These are phyloP conservation scores for Podarcis muralis DNA, from an alignment of 2,113 vertebrate genomes.

Conservation along the genomic window DNA sequence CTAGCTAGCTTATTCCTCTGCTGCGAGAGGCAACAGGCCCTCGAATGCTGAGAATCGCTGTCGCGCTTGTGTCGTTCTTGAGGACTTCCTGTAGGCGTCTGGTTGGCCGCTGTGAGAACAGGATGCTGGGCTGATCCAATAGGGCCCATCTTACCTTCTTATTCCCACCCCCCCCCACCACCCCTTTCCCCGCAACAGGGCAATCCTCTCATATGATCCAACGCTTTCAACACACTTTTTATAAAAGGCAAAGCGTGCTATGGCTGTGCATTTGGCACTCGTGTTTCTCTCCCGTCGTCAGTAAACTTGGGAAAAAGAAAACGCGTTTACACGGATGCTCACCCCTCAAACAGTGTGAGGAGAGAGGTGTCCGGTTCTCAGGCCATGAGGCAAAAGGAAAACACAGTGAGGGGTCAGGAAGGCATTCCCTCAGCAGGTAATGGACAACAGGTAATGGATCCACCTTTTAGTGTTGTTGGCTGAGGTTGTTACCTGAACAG, in stretches of 20 bases:
- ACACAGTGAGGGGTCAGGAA: slow-evolving; percentile 31
- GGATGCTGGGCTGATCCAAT: not conserved
- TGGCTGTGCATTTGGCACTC: not conserved
- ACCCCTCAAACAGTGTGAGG: not conserved
- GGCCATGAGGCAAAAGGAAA: not conserved
- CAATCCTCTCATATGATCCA: not conserved
- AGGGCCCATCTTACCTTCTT: not conserved
- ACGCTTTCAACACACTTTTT: not conserved
- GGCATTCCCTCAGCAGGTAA: too few relatives aligned
- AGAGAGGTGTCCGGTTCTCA: not conserved
- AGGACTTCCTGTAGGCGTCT: too few relatives aligned
- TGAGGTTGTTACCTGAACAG: not conserved
- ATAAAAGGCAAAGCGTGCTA: not conserved
- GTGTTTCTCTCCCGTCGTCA: not conserved
- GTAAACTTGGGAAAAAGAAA: not conserved
- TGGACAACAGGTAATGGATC: not conserved
- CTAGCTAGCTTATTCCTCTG: too few relatives aligned
- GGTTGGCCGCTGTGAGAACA: not conserved
- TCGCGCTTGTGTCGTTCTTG: too few relatives aligned
- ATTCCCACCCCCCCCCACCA: too few relatives aligned
- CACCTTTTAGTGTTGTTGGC: not conserved
- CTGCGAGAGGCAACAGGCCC: too few relatives aligned
- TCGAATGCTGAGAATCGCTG: too few relatives aligned
- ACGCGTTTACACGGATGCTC: not conserved
- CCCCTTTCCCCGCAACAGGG: not conserved